Evolutionary conservation across 2,888 invertebrate genomes (phyloP), one percentile per base, ranked within the genome.

Genomic region (Erpobdella octoculata): DNA sequence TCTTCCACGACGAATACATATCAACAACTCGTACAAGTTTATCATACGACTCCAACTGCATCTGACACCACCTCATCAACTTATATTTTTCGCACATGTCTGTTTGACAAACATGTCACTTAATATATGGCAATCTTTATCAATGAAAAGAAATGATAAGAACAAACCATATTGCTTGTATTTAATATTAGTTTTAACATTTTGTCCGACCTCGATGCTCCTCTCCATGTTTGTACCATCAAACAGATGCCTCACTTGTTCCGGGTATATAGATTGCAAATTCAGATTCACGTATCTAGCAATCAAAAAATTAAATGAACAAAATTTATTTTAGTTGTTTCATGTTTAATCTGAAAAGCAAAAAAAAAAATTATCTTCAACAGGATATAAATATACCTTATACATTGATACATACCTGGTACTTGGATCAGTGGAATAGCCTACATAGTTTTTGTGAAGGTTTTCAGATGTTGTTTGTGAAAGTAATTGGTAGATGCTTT

Each of bases 381-480:
- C 15, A 21, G 0, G 5, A 53, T 6, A 53, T 28, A 53, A 53
- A 53, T 21, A 46, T 6, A 53, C 28, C 18, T 12, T n/a, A 25
- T 6, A 8, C n/a, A 25, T 21, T 3, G 9, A 53, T n/a, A 28
- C 62, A 62, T 9, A 91, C 79, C 94, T 88, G 9, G 83, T 82
- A 59, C 78, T 79, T 0, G 85, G 85, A 73, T 85, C 84, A 65
- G 85, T 80, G 38, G 83, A 81, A 77, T 84, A 94, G 62, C 80
- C 78, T 75, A 78, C 79, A 74, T 81, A 90, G 84, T 94, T 93
- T 77, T 93, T 90, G 81, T 91, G 90, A 72, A 97, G 86, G 81
- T 96, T 96, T 84, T 95, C 94, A 0, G 96, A 94, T 0, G 94
- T 97, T 0, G 97, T 96, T 87, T 97, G 97, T 72, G 91, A 92